These are phyloP conservation scores for Cololabis saira DNA, from an alignment of 2,113 vertebrate genomes.

Conservation along the genomic window DNA sequence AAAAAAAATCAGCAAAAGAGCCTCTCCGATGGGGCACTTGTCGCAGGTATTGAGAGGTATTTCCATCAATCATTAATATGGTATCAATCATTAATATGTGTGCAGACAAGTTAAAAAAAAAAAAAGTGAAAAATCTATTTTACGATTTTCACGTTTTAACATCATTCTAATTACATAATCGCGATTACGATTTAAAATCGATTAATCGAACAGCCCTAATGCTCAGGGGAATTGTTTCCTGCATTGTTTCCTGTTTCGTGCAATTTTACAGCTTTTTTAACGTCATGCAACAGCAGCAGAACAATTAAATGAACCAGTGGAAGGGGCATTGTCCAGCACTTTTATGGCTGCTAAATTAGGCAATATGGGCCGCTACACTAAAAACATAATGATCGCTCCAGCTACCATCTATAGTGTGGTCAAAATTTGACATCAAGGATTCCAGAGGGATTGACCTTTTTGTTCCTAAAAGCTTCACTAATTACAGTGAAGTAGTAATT, in stretches of 20 bases:
- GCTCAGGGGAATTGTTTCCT: neutral
- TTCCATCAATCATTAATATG: too few species aligned
- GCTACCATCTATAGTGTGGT: constrained; percentile 19
- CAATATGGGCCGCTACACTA: constrained; percentile 6
- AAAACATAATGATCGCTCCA: constrained; percentile 17
- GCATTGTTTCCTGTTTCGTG: neutral
- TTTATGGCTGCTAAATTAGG: constrained; percentile 39
- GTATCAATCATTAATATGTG: too few species aligned
- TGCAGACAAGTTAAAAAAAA: too few species aligned
- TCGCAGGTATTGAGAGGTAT: too few species aligned
- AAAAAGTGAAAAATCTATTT: too few species aligned
- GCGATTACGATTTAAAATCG: too few species aligned
- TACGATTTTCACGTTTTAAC: too few species aligned
- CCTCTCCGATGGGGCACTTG: too few species aligned
- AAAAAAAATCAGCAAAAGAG: too few species aligned
- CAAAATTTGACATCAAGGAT: constrained; percentile 53
- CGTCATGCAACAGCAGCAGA: neutral
- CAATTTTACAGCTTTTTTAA: constrained; percentile 9
- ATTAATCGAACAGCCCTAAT: too few species aligned
- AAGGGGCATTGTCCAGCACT: constrained; percentile 62
- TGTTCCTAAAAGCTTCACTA: constrained; percentile 38
- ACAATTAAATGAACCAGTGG: constrained; percentile 3
- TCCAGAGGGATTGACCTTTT: constrained; percentile 36
- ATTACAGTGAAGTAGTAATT: constrained; percentile 37
- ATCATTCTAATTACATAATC: too few species aligned